Percentiles rank a stretch among this genome's conserved stretches.
phyloP scores from a whole-genome alignment of 2,113 vertebrate species.

The Heloderma charlesbogerti region DNA sequence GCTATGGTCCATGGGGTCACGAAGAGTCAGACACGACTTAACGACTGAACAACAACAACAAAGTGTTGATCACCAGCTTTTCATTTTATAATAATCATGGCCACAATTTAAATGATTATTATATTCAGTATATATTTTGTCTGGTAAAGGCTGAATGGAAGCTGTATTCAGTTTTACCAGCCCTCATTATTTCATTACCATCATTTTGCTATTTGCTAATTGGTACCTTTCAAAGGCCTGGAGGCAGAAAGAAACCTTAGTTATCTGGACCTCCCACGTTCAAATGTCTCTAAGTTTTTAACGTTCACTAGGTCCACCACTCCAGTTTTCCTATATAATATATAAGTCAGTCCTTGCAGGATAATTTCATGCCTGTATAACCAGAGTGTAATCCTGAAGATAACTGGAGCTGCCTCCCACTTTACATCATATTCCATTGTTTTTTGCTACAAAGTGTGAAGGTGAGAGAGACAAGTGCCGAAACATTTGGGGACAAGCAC shows the following conservation, averaged over 20 bases:
- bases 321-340: not conserved
- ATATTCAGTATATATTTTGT: constrained; percentile 12
- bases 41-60: too few species aligned
- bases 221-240: not conserved
- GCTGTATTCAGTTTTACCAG: not conserved
- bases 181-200: constrained; percentile 17
- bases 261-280: constrained; percentile 17
- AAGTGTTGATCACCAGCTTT: constrained; percentile 43
- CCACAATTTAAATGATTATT: constrained; percentile 51
- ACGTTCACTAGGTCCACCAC: not conserved
- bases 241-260: not conserved
- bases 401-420: not conserved
- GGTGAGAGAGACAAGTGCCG: not conserved
- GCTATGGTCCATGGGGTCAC: too few species aligned
- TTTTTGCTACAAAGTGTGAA: not conserved
- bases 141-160: not conserved
- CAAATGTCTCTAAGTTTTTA: not conserved
- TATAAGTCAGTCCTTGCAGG: not conserved
- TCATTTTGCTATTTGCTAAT: constrained; percentile 25
- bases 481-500: too few species aligned
- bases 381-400: not conserved
- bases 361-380: not conserved
- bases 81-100: constrained; percentile 44
- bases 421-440: not conserved
- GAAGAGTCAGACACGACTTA: too few species aligned